Conservation (phyloP, 1,140 invertebrate species). For the Drosophila ambigua region DNA sequence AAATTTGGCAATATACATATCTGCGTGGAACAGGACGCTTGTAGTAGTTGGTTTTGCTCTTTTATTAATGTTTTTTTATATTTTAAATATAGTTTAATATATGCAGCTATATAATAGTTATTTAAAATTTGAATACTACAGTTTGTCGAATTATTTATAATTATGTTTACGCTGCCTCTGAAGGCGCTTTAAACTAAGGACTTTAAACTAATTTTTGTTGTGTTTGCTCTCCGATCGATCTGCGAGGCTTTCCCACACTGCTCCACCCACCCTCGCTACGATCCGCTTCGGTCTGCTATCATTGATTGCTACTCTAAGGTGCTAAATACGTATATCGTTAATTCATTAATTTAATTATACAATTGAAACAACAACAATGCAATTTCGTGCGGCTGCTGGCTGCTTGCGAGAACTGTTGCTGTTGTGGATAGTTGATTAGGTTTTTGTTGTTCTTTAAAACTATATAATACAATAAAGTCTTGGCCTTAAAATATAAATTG, state of each 20-base stretch:
- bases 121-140: slow-evolving; percentile 81
- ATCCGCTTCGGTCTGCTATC: slow-evolving; percentile 17
- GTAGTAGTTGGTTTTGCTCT: slow-evolving; percentile 44
- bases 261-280: not conserved
- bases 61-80: slow-evolving; percentile 68
- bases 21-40: too few relatives aligned
- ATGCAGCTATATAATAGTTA: slow-evolving; percentile 79
- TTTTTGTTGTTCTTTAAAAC: slow-evolving; percentile 48
- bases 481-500: slow-evolving; percentile 72
- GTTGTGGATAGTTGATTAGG: slow-evolving; percentile 45
- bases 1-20: too few relatives aligned
- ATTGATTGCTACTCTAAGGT: slow-evolving; percentile 71
- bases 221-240: slow-evolving; percentile 55
- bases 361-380: slow-evolving; percentile 40
- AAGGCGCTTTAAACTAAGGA: slow-evolving; percentile 62
- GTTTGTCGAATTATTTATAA: slow-evolving; percentile 52
- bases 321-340: slow-evolving; percentile 68
- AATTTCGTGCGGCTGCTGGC: slow-evolving; percentile 48
- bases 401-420: slow-evolving; percentile 12
- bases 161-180: slow-evolving; percentile 47
- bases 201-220: slow-evolving; percentile 71
- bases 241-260: not conserved
- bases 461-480: slow-evolving; percentile 81
- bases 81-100: slow-evolving; percentile 80
- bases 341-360: slow-evolving; percentile 52